Conservation (phyloP, 2,113 vertebrate genomes). For the Chamaea fasciata region DNA sequence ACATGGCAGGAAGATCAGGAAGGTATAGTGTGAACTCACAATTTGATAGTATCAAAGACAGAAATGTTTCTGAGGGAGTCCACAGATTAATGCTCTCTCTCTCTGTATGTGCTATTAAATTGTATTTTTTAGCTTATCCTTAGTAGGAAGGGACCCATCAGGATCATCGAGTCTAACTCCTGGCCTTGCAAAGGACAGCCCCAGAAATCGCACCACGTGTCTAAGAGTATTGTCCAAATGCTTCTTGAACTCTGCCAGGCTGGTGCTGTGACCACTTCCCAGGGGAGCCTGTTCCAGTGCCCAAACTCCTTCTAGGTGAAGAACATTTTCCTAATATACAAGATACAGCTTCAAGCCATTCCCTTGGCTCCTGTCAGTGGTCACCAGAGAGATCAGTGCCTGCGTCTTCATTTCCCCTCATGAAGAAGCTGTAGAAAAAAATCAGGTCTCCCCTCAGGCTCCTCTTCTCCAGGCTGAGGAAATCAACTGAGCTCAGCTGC, state of each 20-base stretch:
- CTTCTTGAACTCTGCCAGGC: background rate
- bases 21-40: background rate
- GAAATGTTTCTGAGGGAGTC: background rate
- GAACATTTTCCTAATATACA: background rate
- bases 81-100: background rate
- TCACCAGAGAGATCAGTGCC: accelerated
- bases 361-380: accelerated
- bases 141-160: background rate
- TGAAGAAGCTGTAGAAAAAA: background rate
- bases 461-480: background rate
- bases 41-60: background rate
- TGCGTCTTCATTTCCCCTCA: accelerated
- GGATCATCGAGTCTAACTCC: accelerated
- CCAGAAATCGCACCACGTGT: background rate
- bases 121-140: background rate
- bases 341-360: background rate
- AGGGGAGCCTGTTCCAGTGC: background rate
- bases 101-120: background rate
- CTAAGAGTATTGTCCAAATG: background rate
- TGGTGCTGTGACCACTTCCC: too few relatives aligned
- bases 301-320: background rate
- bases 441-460: too few relatives aligned
- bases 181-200: background rate
- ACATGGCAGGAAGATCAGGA: background rate
- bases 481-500: background rate